Evolutionary conservation across 2,888 invertebrate genomes (phyloP).

Genomic region (Cataglyphis livida): DNA sequence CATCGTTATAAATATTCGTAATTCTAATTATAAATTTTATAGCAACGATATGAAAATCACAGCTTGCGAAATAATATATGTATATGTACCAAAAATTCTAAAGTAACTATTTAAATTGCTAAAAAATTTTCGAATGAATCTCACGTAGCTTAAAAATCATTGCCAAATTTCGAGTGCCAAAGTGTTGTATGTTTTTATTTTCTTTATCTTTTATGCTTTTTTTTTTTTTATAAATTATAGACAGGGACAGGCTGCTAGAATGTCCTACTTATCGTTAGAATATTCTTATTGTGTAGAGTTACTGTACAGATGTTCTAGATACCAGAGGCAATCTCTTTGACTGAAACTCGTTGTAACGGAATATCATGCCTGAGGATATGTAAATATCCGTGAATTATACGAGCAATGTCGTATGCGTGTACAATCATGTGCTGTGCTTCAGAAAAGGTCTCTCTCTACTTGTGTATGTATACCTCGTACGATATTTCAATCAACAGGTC

Average conservation of each 20-base stretch:
- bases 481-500: neutral
- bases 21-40: slow-evolving; percentile 20
- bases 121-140: neutral
- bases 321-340: slow-evolving; percentile 1
- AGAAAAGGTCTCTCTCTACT: neutral
- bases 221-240: slow-evolving; percentile 19
- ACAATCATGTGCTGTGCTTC: neutral
- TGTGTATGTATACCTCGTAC: neutral
- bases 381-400: slow-evolving; percentile 25
- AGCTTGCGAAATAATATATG: neutral
- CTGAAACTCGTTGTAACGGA: slow-evolving; percentile 3
- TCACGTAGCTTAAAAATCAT: too few relatives aligned
- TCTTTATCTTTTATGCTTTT: neutral
- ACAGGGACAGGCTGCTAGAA: neutral
- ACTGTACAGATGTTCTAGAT: neutral
- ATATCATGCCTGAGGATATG: neutral
- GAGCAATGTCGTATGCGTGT: neutral
- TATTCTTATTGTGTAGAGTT: neutral
- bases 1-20: slow-evolving; percentile 1
- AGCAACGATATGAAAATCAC: neutral
- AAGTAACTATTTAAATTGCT: neutral
- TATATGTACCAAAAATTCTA: neutral
- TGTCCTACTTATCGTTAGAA: neutral
- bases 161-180: neutral
- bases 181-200: neutral